Percentiles rank a stretch among this genome's conserved stretches.
phyloP scores from a whole-genome alignment of 1,140 invertebrate genomes.

The Phthorimaea operculella region DNA sequence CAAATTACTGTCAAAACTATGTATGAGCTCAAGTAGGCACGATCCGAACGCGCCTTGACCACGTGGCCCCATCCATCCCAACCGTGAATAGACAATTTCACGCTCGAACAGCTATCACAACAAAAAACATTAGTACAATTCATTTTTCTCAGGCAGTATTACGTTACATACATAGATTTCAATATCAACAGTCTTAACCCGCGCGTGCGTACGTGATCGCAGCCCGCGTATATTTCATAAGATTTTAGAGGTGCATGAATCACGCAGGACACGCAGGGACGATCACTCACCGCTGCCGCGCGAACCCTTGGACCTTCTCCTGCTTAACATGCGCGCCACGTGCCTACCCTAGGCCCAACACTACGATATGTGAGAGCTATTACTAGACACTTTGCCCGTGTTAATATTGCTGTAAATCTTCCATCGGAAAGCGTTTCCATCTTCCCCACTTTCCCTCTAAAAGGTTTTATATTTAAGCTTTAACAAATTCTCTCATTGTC shows the following conservation, averaged over 20 bases:
- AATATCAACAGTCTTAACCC: conserved; percentile 66
- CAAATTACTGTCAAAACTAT: conserved; percentile 49
- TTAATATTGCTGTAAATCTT: conserved; percentile 65
- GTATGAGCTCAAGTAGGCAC: conserved; percentile 15
- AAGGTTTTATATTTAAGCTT: neutral
- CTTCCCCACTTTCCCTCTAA: conserved; percentile 10
- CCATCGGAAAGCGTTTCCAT: conserved; percentile 41
- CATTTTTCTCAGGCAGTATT: conserved; percentile 35
- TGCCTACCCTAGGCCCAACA: conserved; percentile 57
- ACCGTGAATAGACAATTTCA: conserved; percentile 1
- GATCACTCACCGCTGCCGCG: conserved; percentile 55
- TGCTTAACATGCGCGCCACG: conserved; percentile 57
- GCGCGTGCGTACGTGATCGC: conserved; percentile 58
- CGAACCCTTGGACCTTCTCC: conserved; percentile 48
- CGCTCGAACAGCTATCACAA: conserved; percentile 6
- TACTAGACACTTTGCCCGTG: conserved; percentile 65
- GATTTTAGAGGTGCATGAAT: conserved; percentile 67
- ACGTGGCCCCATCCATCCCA: conserved; percentile 19
- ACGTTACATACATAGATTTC: conserved; percentile 63
- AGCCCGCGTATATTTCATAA: conserved; percentile 65
- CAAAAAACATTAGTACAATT: conserved; percentile 21
- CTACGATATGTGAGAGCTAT: conserved; percentile 67
- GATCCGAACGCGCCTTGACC: conserved; percentile 39
- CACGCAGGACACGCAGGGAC: conserved; percentile 59
- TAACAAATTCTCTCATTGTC: conserved; percentile 66